A percentile compares a stretch with the other conserved stretches of the same genome.
Conservation (phyloP, 2,888 invertebrate species). For the Quadroppia sp. region DNA sequence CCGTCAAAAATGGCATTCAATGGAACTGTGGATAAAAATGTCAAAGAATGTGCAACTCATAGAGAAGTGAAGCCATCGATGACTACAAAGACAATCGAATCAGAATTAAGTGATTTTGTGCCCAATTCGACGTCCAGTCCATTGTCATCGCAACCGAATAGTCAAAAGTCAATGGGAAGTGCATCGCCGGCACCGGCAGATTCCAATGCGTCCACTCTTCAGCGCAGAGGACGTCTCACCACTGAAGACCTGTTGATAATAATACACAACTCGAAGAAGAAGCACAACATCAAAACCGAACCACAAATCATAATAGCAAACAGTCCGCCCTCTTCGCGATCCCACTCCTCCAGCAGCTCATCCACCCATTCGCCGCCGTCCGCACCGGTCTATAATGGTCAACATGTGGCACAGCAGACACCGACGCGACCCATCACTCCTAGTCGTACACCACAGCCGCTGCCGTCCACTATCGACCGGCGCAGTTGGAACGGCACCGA, state of each 20-base stretch:
- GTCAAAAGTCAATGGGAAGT: background rate
- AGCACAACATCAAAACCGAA: constrained; percentile 48
- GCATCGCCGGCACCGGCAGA: background rate
- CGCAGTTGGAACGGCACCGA: constrained; percentile 44
- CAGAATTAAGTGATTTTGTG: constrained; percentile 15
- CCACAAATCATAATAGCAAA: constrained; percentile 42
- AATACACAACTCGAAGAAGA: constrained; percentile 49
- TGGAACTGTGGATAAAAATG: background rate
- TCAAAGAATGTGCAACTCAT: background rate
- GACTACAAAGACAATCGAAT: background rate
- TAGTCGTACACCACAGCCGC: constrained; percentile 30
- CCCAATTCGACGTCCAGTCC: constrained; percentile 25
- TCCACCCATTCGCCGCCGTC: constrained; percentile 8
- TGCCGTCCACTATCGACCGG: background rate
- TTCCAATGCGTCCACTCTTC: background rate
- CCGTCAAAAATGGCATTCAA: background rate
- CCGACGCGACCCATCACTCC: constrained; percentile 2
- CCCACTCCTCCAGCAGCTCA: constrained; percentile 38
- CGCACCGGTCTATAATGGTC: background rate
- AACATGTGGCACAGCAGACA: background rate
- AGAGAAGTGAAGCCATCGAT: no score
- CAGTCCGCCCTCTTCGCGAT: constrained; percentile 36
- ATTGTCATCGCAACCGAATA: background rate
- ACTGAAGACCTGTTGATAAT: constrained; percentile 48
- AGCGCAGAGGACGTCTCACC: constrained; percentile 44